Evolutionary conservation across 2,888 invertebrate genomes (phyloP).

Genomic region (Lumbricus terrestris): DNA sequence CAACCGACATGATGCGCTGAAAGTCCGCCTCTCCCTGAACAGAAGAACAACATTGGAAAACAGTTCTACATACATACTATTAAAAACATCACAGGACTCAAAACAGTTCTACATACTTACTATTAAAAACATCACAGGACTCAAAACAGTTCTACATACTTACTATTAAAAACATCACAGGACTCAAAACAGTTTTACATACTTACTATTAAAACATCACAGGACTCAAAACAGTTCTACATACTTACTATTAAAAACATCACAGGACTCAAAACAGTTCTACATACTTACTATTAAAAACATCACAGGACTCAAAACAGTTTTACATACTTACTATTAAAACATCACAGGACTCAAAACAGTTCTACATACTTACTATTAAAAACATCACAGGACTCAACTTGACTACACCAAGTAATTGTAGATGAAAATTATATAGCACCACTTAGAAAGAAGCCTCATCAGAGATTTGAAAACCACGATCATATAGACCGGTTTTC

Average conservation of each 20-base stretch:
- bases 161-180: not conserved
- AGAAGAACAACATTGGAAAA: not conserved
- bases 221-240: not conserved
- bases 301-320: not conserved
- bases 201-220: not conserved
- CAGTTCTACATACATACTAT: not conserved
- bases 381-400: no score
- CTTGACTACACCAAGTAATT: no score
- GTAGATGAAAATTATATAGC: no score
- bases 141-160: no score
- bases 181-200: not conserved
- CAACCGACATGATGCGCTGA: slow-evolving; percentile 91
- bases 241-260: not conserved
- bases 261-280: no score
- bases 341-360: not conserved
- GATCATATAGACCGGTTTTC: no score
- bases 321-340: not conserved
- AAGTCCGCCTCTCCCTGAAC: slow-evolving; percentile 91
- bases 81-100: not conserved
- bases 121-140: no score
- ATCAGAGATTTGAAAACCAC: no score
- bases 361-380: no score
- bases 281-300: no score
- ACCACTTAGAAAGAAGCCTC: no score
- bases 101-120: no score